A percentile compares a stretch with the other conserved stretches of the same genome.
Conservation (phyloP, 1,140 invertebrate genomes). For the Drosophila bifasciata region DNA sequence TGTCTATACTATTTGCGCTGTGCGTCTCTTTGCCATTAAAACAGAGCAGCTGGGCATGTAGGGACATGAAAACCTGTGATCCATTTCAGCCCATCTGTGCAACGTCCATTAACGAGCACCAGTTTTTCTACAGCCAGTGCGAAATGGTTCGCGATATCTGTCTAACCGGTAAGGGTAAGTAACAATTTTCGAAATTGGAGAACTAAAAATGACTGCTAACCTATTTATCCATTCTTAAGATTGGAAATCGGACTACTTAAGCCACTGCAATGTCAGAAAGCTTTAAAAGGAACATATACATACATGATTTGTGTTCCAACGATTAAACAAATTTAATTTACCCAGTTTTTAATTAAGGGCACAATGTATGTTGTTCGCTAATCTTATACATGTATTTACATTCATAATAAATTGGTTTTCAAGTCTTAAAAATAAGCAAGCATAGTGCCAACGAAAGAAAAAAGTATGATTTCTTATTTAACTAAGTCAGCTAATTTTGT, state of each 20-base stretch:
- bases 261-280: constrained; percentile 73
- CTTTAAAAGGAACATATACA: constrained; percentile 21
- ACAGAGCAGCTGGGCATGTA: constrained; percentile 41
- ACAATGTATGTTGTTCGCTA: background rate
- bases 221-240: constrained; percentile 42
- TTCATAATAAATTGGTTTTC: constrained; percentile 30
- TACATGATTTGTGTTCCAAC: too few relatives aligned
- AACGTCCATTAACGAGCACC: constrained; percentile 60
- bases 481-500: constrained; percentile 67
- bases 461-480: constrained; percentile 23
- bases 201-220: background rate
- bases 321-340: background rate
- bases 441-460: background rate
- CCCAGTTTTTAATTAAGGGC: background rate
- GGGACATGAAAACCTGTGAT: constrained; percentile 59
- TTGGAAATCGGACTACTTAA: constrained; percentile 71
- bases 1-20: constrained; percentile 36
- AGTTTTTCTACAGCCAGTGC: constrained; percentile 81
- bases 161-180: constrained; percentile 72
- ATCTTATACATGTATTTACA: constrained; percentile 10
- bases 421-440: constrained; percentile 19
- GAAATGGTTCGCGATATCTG: constrained; percentile 77
- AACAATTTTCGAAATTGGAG: background rate
- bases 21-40: constrained; percentile 49
- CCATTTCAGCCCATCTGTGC: constrained; percentile 70